phyloP scores from a whole-genome alignment of 1,140 invertebrate species.

The Achroia grisella region DNA sequence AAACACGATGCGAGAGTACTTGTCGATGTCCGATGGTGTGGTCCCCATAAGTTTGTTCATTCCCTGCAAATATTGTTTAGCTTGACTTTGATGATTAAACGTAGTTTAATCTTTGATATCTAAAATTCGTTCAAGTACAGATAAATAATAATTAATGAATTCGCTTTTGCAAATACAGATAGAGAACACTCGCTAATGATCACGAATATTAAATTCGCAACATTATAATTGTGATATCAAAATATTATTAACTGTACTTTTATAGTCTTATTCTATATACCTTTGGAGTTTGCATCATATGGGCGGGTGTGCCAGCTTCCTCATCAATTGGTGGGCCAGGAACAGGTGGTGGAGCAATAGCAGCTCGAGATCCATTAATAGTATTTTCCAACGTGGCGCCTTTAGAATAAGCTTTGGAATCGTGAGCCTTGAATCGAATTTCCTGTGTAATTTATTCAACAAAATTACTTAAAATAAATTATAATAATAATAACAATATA shows the following conservation, averaged over 20 bases:
- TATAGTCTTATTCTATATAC: conserved; percentile 39
- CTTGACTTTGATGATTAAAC: conserved; percentile 27
- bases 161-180: no score
- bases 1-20: conserved; percentile 96
- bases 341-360: conserved; percentile 41
- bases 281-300: conserved; percentile 85
- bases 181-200: background rate
- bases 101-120: background rate
- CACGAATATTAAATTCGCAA: conserved; percentile 10
- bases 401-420: conserved; percentile 92
- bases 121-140: no score
- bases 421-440: conserved; percentile 94
- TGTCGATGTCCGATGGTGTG: conserved; percentile 96
- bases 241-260: no score
- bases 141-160: no score
- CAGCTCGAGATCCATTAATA: conserved; percentile 82
- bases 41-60: conserved; percentile 92
- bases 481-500: no score
- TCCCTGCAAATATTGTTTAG: conserved; percentile 72
- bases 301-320: conserved; percentile 78
- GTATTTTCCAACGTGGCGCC: conserved; percentile 91
- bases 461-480: conserved; percentile 49
- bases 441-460: no score
- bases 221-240: no score
- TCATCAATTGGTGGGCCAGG: conserved; percentile 70